phyloP scores from a whole-genome alignment of 2,797 vertebrate genomes.

The Diplodus puntazzo region DNA sequence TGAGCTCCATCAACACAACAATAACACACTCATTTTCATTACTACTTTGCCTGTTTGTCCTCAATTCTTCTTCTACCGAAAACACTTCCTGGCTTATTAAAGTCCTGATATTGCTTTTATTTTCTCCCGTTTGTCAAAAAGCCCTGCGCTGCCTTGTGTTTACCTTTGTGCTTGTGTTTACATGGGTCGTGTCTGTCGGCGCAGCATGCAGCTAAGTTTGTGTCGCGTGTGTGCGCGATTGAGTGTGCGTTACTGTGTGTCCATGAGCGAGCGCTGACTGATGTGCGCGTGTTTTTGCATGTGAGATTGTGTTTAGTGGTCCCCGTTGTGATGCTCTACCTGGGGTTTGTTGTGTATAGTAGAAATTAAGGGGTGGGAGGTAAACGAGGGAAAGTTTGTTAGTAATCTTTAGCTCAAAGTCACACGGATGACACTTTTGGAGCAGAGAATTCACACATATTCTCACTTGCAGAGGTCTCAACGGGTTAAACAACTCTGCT shows the following conservation, averaged over 20 bases:
- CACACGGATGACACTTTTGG: not conserved
- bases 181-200: not conserved
- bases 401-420: not conserved
- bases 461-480: not conserved
- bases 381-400: not conserved
- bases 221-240: not conserved
- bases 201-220: not conserved
- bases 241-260: not conserved
- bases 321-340: not conserved
- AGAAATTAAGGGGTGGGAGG: not conserved
- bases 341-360: not conserved
- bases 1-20: slow-evolving; percentile 17
- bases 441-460: not conserved
- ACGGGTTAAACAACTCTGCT: not conserved
- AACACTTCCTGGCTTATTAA: too few species aligned
- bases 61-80: too few species aligned
- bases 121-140: not conserved
- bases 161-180: not conserved
- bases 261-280: not conserved
- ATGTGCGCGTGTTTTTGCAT: not conserved
- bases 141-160: not conserved
- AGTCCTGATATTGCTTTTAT: not conserved
- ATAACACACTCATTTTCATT: not conserved
- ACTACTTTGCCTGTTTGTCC: not conserved
- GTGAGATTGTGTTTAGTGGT: not conserved